Conservation (phyloP, 64 coral and sea anemone genomes). For the Anthopleura sola region DNA sequence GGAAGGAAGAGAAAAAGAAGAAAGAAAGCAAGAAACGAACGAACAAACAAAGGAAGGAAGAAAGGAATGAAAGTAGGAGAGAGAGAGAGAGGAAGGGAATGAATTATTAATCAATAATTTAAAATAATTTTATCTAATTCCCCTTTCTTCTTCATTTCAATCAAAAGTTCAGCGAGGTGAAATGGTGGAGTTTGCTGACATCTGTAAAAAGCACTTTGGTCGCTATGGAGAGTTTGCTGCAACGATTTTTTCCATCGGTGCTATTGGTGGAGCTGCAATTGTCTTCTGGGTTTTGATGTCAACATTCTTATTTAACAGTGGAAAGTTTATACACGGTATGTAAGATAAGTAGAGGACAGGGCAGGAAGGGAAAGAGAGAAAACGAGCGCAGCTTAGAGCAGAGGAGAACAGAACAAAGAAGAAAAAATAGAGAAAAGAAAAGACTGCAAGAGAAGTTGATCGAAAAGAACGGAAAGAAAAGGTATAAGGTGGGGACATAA, state of each 20-base stretch:
- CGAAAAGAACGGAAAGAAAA: not conserved
- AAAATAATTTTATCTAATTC: not conserved
- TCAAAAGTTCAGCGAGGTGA: conserved; percentile 35
- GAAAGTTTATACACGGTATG: conserved; percentile 84
- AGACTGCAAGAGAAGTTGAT: not conserved
- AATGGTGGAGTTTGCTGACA: conserved; percentile 52
- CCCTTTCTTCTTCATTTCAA: not conserved
- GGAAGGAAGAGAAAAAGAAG: no score
- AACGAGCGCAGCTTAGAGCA: no score
- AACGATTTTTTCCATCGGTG: conserved; percentile 73
- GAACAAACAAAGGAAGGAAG: no score
- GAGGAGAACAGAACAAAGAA: no score
- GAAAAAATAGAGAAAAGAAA: not conserved
- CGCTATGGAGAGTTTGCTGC: conserved; percentile 73
- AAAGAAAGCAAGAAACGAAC: no score
- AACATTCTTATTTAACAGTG: conserved; percentile 90
- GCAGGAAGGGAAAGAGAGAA: not conserved
- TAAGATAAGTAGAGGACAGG: not conserved
- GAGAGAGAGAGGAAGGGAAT: not conserved
- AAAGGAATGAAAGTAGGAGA: no score
- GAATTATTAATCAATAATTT: conserved; percentile 6
- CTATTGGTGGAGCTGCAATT: conserved; percentile 83
- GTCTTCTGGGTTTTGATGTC: conserved; percentile 98
- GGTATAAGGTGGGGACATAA: not conserved
- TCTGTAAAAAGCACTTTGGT: conserved; percentile 70